Base-by-base conservation (phyloP, 2,797 vertebrate species). In the Mormyrops boulengeri region DNA sequence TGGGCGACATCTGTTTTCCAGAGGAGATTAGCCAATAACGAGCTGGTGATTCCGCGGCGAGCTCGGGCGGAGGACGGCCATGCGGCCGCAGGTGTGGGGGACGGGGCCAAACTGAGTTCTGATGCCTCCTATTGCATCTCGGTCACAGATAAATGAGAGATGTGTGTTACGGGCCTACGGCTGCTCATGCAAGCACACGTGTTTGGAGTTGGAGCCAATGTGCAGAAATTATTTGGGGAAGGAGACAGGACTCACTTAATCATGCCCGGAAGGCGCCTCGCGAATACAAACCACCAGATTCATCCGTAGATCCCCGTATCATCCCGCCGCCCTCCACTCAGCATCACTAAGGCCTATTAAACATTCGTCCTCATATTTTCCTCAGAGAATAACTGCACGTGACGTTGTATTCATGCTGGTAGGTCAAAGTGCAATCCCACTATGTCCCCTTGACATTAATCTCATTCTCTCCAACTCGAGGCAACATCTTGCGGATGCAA, bases 1-100 rank as follows among this genome's bases (percentile, higher is more conserved):
- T 50, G 6, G 12, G 57, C 19, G 26, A 89, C 88, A 88, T 84
- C 88, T 89, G 87, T 87, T 90, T 89, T 57, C 82, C 82, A 88
- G 85, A 91, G 44, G 82, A 60, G 88, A 85, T 89, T 53, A 38
- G 82, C 60, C 50, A 57, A 88, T 91, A 47, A 41, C 49, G 73
- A 49, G 55, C 82, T 89, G 80, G 57, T 8, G 77, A 47, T n/a
- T 82, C 19, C 14, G 3, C 3, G 77, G 2, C 6, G 17, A 47
- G 77, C 19, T 19, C 19, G 0, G 30, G 73, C 1, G 6, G 73
- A 80, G 73, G 19, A 5, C 7, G 17, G 30, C 1, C 69, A 1
- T 8, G 34, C 6, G 17, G 73, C 73, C 41, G 1, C 77, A 82
- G 77, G 38, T n/a, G 38, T 47, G 77, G 41, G 4, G 69, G 69